Conservation (phyloP, 2,888 invertebrate species). For the Noctua pronuba region DNA sequence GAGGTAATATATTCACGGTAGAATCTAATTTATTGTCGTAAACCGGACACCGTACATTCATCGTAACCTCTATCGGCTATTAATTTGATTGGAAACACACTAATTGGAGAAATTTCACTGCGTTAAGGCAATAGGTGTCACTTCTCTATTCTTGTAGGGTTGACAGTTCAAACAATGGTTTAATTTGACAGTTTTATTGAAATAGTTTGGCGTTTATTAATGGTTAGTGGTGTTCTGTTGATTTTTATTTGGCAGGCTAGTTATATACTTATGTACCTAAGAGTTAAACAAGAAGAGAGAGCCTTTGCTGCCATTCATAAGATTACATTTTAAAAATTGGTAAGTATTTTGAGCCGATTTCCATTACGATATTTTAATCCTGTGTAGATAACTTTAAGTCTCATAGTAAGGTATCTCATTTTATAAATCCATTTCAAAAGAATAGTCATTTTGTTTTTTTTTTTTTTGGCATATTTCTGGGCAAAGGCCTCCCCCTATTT, state of each 20-base stretch:
- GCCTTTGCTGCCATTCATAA: too few species aligned
- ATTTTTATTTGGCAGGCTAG: background rate
- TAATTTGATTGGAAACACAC: conserved; percentile 77
- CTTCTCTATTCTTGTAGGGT: conserved; percentile 60
- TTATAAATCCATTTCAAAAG: too few species aligned
- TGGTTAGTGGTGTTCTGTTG: conserved; percentile 2
- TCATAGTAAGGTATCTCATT: too few species aligned
- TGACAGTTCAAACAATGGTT: conserved; percentile 42
- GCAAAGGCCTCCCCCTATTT: too few species aligned
- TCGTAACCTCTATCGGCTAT: conserved; percentile 67
- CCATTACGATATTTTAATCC: too few species aligned
- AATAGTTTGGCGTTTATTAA: conserved; percentile 44
- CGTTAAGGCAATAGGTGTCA: conserved; percentile 66
- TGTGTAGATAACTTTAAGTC: too few species aligned
- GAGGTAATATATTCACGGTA: conserved; percentile 30
- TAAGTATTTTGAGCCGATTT: too few species aligned
- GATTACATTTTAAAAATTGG: too few species aligned
- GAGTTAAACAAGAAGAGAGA: too few species aligned
- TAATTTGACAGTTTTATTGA: conserved; percentile 41
- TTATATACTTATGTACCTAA: too few species aligned
- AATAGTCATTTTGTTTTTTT: too few species aligned
- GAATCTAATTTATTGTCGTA: conserved; percentile 59
- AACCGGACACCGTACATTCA: conserved; percentile 65
- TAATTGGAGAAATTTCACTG: conserved; percentile 79
- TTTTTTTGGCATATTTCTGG: too few species aligned